phyloP scores from a whole-genome alignment of 2,888 invertebrate species.

The Rhingia rostrata region DNA sequence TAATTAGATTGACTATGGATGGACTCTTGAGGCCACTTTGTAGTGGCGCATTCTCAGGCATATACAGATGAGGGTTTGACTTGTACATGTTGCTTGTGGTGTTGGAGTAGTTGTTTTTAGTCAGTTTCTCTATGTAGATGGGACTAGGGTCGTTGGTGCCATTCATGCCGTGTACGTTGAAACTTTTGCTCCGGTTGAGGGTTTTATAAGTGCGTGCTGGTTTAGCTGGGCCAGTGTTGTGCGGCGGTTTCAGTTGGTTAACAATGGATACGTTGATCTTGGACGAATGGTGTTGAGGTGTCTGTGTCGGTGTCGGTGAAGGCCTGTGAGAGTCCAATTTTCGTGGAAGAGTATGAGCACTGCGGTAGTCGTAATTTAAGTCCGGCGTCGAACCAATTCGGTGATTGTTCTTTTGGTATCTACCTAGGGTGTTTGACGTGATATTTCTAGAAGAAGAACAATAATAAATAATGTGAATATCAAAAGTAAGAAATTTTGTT shows the following conservation, averaged over 20 bases:
- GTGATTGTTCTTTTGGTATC: constrained; percentile 92
- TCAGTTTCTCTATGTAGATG: constrained; percentile 81
- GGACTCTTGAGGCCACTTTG: constrained; percentile 88
- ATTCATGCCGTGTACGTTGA: constrained; percentile 89
- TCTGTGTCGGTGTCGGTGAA: constrained; percentile 49
- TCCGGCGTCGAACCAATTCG: constrained; percentile 86
- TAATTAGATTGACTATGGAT: constrained; percentile 92
- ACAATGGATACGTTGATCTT: constrained; percentile 88
- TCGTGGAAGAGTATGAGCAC: constrained; percentile 90
- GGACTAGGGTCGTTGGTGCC: constrained; percentile 83
- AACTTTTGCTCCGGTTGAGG: constrained; percentile 91
- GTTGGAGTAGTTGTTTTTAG: constrained; percentile 81
- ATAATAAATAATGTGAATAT: not conserved
- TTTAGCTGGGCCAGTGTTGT: constrained; percentile 87
- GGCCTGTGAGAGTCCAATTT: constrained; percentile 83
- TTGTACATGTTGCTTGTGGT: constrained; percentile 85
- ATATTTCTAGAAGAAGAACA: constrained; percentile 74
- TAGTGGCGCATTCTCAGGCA: constrained; percentile 83
- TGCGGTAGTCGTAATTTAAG: constrained; percentile 83
- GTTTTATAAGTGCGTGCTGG: constrained; percentile 91
- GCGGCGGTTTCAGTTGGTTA: constrained; percentile 83
- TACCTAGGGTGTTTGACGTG: constrained; percentile 88
- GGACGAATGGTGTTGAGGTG: constrained; percentile 83
- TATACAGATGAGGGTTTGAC: constrained; percentile 90
- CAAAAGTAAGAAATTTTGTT: not conserved